phyloP scores from a whole-genome alignment of 2,888 invertebrate genomes.

The Chrysolina oricalcia region DNA sequence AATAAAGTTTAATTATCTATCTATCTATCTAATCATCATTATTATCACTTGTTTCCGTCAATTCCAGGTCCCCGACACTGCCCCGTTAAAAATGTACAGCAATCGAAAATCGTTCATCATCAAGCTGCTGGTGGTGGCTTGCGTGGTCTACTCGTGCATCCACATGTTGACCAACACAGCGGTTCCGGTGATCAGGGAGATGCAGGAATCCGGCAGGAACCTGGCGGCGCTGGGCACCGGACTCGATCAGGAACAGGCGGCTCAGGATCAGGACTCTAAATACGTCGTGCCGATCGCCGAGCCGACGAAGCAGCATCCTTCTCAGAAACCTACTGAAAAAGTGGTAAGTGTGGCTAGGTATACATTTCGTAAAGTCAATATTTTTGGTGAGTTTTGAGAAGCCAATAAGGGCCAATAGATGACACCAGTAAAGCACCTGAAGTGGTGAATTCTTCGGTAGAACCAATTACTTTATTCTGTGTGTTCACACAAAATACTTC shows the following conservation, averaged over 20 bases:
- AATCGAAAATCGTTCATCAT: constrained; percentile 65
- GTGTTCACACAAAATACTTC: no score
- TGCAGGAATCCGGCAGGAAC: constrained; percentile 71
- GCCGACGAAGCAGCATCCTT: not conserved
- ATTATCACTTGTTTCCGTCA: not conserved
- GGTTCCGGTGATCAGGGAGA: constrained; percentile 65
- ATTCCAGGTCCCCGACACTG: constrained; percentile 21
- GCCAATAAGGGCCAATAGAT: no score
- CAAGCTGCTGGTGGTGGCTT: constrained; percentile 64
- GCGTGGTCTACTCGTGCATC: constrained; percentile 63
- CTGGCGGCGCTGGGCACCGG: constrained; percentile 66
- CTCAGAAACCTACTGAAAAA: constrained; percentile 6
- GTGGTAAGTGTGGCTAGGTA: not conserved
- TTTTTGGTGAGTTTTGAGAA: no score
- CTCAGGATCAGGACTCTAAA: constrained; percentile 12
- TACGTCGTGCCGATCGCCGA: constrained; percentile 32
- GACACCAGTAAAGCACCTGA: no score
- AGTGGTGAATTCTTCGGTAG: no score
- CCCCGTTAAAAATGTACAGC: constrained; percentile 63
- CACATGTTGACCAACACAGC: constrained; percentile 65
- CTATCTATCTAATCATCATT: no score
- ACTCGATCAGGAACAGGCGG: constrained; percentile 48
- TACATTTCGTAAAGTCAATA: no score
- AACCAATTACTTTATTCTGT: no score
- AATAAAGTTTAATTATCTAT: no score